Evolutionary conservation across 2,888 invertebrate genomes (phyloP), one percentile per base, ranked within the genome.

Genomic region (Strigamia maritima): DNA sequence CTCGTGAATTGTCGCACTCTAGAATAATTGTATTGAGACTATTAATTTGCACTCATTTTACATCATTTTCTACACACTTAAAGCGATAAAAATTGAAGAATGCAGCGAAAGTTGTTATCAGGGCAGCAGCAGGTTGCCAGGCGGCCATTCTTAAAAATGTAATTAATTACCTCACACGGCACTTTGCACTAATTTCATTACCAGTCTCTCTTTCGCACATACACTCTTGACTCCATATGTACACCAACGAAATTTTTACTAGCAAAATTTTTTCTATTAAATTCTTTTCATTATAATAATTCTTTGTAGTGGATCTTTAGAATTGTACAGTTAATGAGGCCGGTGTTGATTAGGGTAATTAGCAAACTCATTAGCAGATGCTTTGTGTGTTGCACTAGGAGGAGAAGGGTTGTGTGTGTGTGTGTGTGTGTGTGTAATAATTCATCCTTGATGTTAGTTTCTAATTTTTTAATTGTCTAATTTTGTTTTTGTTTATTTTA

Each of bases 161-260:
- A 65, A 65, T 65, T 65, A 65, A 65, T 65, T 65, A 65, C 60
- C 60, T 22, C 60, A 24, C 24, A 65, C 24, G 44, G 22, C 60
- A 65, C 60, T 65, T 65, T 65, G 60, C 60, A 65, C 60, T 65
- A 65, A 65, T 65, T 65, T 65, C 60, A 65, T 65, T 65, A 65
- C 22, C 60, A n/a, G 60, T 24, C 60, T 24, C 60, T 22, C 60
- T 44, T 10, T 44, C 40, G 40, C 40, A 10, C 40, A 31, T 6
- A 4, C 16, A 2, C 12, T 44, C 16, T 1, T 19, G 22, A 65
- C 49, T 49, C 49, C 49, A 3, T 65, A 65, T 65, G 60, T 65
- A 12, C 22, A 1, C 60, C 60, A 19, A 65, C 22, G 60, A 24
- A 22, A 65, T n/a, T 65, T 65, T 65, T 65, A 65, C 22, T 12